A percentile compares a stretch with the other conserved stretches of the same genome.
Conservation (phyloP, 2,113 vertebrate species). For the Rhinogobius similis region DNA sequence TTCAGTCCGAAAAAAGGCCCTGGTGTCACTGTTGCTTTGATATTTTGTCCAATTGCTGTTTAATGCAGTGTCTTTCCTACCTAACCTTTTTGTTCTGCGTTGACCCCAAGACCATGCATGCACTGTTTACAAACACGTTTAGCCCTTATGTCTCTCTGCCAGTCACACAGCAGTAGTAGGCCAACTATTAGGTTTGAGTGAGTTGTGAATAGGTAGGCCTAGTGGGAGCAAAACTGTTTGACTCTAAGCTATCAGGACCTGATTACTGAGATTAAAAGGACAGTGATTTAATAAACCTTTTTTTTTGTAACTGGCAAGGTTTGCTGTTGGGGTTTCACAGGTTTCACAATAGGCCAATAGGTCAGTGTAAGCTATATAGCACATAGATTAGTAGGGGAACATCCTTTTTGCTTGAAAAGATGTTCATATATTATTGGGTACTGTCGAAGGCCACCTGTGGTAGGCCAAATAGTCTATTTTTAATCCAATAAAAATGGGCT, state of each 20-base stretch:
- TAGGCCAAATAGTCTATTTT: not conserved
- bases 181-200: not conserved
- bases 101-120: conserved; percentile 35
- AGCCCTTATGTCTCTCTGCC: not conserved
- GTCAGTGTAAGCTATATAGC: no score
- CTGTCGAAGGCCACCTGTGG: not conserved
- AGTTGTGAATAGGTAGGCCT: not conserved
- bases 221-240: not conserved
- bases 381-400: not conserved
- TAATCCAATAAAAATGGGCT: conserved; percentile 15
- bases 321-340: no score
- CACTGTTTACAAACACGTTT: conserved; percentile 46
- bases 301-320: no score
- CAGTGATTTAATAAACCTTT: no score
- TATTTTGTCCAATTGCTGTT: conserved; percentile 14
- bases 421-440: not conserved
- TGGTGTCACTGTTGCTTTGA: conserved; percentile 22
- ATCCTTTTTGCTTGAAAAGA: not conserved
- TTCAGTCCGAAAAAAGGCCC: conserved; percentile 27
- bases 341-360: no score
- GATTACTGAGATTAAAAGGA: not conserved
- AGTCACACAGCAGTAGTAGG: not conserved
- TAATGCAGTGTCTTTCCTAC: conserved; percentile 50
- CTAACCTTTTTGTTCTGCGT: conserved; percentile 37
- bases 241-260: not conserved